Conservation (phyloP, 2,113 vertebrate genomes). For the Furnarius figulus region DNA sequence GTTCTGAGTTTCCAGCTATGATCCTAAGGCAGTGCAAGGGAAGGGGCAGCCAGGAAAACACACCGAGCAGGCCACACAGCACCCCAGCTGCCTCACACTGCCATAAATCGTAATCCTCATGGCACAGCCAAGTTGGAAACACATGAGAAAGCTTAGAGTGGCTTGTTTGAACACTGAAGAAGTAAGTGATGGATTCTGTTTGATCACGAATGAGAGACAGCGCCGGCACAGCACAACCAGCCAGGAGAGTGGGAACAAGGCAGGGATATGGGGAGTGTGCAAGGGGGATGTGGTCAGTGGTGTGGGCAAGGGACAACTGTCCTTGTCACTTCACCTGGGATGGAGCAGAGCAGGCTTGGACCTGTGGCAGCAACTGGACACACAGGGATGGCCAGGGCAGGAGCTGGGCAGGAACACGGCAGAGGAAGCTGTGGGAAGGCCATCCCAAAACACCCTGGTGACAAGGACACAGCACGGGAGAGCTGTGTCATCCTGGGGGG, state of each 20-base stretch:
- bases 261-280: accelerated
- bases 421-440: accelerated
- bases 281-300: accelerated
- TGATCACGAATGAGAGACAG: neutral
- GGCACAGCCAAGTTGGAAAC: neutral
- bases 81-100: neutral
- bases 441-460: accelerated
- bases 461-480: accelerated
- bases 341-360: accelerated
- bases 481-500: neutral
- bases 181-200: neutral
- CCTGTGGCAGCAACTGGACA: accelerated
- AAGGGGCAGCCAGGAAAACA: neutral
- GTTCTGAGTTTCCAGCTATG: neutral
- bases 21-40: accelerated
- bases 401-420: accelerated
- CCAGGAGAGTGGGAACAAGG: accelerated
- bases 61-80: neutral
- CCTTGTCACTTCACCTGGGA: neutral
- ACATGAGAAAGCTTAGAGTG: neutral
- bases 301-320: neutral
- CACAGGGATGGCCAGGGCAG: accelerated
- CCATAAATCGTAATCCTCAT: neutral
- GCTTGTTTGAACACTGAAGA: neutral
- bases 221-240: accelerated